phyloP scores from a whole-genome alignment of 2,888 invertebrate species.

The Colletes collaris region DNA sequence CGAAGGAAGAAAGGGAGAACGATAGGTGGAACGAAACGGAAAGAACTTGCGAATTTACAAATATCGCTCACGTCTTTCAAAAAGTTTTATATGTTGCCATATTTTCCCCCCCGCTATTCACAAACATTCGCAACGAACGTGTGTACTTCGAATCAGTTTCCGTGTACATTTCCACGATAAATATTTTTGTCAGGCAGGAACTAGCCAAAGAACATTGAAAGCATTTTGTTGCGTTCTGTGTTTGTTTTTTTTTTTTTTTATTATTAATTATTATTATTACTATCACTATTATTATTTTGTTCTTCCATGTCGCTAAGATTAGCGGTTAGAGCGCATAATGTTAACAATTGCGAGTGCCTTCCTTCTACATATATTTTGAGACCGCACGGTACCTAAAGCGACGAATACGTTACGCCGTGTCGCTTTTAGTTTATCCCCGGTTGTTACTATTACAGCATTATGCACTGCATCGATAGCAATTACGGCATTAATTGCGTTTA shows the following conservation, averaged over 20 bases:
- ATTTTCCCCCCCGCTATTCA: background rate
- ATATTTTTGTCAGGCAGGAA: constrained; percentile 8
- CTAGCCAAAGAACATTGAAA: constrained; percentile 34
- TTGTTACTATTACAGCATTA: constrained; percentile 9
- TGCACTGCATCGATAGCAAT: constrained; percentile 12
- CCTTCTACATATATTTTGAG: constrained; percentile 14
- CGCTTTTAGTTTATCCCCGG: background rate
- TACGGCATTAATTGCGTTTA: constrained; percentile 41
- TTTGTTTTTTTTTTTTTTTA: constrained; percentile 1
- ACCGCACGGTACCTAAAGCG: constrained; percentile 1
- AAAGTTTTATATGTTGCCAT: constrained; percentile 1
- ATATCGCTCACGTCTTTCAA: background rate
- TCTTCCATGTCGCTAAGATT: constrained; percentile 8
- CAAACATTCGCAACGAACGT: background rate
- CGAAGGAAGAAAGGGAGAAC: constrained; percentile 39
- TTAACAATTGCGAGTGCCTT: constrained; percentile 13
- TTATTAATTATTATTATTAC: background rate
- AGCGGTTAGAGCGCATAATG: background rate
- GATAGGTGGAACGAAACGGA: background rate
- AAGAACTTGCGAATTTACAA: background rate
- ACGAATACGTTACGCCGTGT: background rate
- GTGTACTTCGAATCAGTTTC: constrained; percentile 4
- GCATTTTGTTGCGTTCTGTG: constrained; percentile 32
- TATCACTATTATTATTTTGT: background rate
- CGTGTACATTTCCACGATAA: background rate